Evolutionary conservation across 2,797 vertebrate species (phyloP), one percentile per base, ranked within the genome.

Genomic region (Lepus oiostolus): DNA sequence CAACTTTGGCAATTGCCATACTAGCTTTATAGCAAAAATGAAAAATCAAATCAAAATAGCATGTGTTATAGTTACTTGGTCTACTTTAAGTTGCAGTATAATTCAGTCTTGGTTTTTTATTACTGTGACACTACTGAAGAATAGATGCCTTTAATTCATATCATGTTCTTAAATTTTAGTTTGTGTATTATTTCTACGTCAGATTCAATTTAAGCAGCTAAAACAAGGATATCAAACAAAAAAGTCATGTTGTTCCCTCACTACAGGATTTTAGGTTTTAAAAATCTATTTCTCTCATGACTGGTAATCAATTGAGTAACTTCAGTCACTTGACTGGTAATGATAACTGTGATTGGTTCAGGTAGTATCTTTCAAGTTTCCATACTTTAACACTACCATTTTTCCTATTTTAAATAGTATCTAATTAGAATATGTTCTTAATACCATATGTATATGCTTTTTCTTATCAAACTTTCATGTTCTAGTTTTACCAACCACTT

Each of bases 391-490:
- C 4, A 71, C 17, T 77, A 60, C 4, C 19, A 32, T n/a, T 70
- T 85, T 93, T 72, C 12, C 54, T 47, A 52, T 90, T 85, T 85
- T 72, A 22, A 47, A 74, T 60, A 85, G 52, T 85, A 50, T 60
- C 6, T 35, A 68, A 3, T 74, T 65, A 14, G 62, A 30, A 67
- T 4, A 24, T 74, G 24, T 58, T 80, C 74, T 79, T 63, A 32
- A 85, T 79, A 79, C 50, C 32, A 21, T 14, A 30, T 26, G 17
- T 52, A 19, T 32, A 47, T 17, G 22, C 30, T 65, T 22, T 63
- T 71, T 90, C 26, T 65, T 21, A 63, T 54, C 42, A 71, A 85
- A 63, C 32, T 47, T 79, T 32, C 35, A 14, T 2, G 63, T 79
- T 58, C 42, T 65, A 71, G 7, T 84, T 89, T 90, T 42, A 72